Base-by-base conservation (phyloP, 2,797 vertebrate species). In the Capromys pilorides region DNA sequence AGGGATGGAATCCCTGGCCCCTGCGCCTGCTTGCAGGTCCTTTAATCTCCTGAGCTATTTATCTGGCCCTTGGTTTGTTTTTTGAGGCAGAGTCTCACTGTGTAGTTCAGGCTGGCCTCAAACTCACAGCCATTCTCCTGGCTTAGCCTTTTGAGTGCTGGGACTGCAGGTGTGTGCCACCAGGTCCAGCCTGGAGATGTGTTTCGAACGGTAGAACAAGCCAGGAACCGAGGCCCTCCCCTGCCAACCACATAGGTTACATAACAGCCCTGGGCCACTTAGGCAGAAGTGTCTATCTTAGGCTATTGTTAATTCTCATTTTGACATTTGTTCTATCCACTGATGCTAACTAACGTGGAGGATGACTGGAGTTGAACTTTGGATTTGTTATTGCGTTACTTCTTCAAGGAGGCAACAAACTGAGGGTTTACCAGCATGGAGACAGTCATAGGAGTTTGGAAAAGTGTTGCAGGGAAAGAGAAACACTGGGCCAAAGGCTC, bases 381-480 rank as follows among this genome's bases (percentile, higher is more conserved):
- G 57, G 75, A 75, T 31, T 57, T 39, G 75, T 26, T 80, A 36
- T 61, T 67, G 49, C 57, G 54, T 84, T 59, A 78, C 78, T 18
- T 36, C 51, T 67, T 69, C 22, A 51, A 73, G 66, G 45, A 94
- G 49, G 21, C 54, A 57, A 75, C 21, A 54, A 93, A 24, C 67
- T 78, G 67, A 96, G 75, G 88, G 94, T 45, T 80, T 75, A 95
- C 57, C 54, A 84, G 85, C 83, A 71, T 71, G 41, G 85, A 88
- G 62, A 62, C 2, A 31, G 51, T 12, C 51, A 51, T 49, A 73
- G 2, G 59, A 61, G 90, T 79, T 82, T n/a, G 21, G 57, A 2
- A 75, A 77, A 59, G 16, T 22, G 59, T 81, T 95, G 71, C 24
- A 59, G 83, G 83, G 33, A 90, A 67, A 88, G 49, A 36, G 5